phyloP scores from a whole-genome alignment of 1,140 invertebrate genomes.

The Formica selysi region DNA sequence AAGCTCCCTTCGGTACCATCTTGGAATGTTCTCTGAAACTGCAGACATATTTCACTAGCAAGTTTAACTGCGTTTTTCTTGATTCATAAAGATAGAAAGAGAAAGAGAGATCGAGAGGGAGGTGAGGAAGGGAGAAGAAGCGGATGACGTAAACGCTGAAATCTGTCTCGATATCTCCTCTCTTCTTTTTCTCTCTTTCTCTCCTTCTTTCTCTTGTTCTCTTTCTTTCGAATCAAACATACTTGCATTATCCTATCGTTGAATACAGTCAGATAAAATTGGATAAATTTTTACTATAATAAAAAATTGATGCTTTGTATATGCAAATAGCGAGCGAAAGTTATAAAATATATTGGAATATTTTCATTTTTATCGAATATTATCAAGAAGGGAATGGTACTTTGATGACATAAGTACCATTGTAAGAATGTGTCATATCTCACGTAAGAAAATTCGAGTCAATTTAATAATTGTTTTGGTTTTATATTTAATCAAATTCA shows the following conservation, averaged over 20 bases:
- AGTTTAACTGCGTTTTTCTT: conserved; percentile 28
- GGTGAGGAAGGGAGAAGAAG: no score
- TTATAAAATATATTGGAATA: no score
- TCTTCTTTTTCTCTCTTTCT: neutral
- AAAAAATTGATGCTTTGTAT: neutral
- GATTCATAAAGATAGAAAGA: neutral
- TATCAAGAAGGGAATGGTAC: no score
- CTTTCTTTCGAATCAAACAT: neutral
- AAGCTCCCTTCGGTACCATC: conserved; percentile 60
- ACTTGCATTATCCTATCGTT: conserved; percentile 26
- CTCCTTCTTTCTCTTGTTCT: neutral
- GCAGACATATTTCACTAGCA: conserved; percentile 57
- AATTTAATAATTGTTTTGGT: no score
- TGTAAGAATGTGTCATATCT: no score
- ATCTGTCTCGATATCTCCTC: conserved; percentile 16
- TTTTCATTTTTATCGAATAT: no score
- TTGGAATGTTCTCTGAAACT: conserved; percentile 49
- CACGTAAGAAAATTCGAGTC: no score
- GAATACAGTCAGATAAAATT: conserved; percentile 13
- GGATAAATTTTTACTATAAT: conserved; percentile 12
- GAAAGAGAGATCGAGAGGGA: no score
- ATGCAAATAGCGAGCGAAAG: no score
- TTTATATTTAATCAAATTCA: no score
- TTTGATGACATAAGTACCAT: no score
- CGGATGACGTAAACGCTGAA: conserved; percentile 23